Conservation (phyloP, 2,113 vertebrate species). For the Nesoenas mayeri region DNA sequence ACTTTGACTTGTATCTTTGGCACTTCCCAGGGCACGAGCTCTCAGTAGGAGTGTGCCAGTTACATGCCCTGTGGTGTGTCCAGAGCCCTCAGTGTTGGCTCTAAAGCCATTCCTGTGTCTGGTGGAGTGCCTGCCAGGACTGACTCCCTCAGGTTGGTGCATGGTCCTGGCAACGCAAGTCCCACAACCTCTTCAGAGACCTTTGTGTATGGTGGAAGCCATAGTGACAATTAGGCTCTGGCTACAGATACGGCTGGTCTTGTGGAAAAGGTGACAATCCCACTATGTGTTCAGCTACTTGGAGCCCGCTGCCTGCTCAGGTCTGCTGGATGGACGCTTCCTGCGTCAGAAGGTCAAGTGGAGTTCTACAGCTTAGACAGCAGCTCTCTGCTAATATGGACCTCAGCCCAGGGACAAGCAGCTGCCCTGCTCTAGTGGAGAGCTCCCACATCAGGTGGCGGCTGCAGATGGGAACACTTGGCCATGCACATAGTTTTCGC, state of each 20-base stretch:
- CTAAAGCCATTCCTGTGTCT: background rate
- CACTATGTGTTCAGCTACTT: background rate
- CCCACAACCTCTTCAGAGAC: background rate
- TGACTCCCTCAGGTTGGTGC: background rate
- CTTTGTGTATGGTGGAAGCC: background rate
- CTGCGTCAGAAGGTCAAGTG: background rate
- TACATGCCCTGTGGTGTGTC: background rate
- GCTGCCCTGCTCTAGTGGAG: background rate
- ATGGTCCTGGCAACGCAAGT: rapidly evolving
- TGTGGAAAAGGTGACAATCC: background rate
- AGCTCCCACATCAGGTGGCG: background rate
- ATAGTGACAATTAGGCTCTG: background rate
- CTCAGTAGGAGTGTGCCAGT: background rate
- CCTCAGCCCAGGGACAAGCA: background rate
- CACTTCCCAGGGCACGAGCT: background rate
- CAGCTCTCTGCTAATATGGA: background rate
- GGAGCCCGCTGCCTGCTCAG: background rate
- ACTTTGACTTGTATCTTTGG: background rate
- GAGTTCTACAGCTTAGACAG: background rate
- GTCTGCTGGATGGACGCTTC: background rate
- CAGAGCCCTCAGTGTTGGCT: rapidly evolving
- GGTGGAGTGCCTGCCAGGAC: background rate
- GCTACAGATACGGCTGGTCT: background rate
- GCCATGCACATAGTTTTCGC: background rate
- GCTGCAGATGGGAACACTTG: background rate